Evolutionary conservation across 2,797 vertebrate genomes (phyloP).

Genomic region (Champsocephalus esox): DNA sequence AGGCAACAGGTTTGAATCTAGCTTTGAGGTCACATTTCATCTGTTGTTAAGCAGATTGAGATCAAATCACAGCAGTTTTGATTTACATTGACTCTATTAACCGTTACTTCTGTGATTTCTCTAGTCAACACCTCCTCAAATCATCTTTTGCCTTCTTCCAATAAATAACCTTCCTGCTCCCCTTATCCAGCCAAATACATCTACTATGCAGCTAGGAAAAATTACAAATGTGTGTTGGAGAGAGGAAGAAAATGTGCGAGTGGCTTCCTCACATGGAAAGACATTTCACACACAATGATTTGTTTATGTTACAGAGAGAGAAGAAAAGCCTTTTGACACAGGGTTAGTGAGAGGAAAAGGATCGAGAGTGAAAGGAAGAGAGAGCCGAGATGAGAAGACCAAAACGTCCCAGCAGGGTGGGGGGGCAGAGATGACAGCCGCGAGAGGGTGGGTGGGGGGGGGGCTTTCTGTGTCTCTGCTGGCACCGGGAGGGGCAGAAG

Average conservation of each 20-base stretch:
- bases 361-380: constrained; percentile 37
- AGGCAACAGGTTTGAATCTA: constrained; percentile 63
- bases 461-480: constrained; percentile 71
- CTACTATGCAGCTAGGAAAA: constrained; percentile 48
- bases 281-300: constrained; percentile 58
- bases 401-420: constrained; percentile 75
- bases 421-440: constrained; percentile 71
- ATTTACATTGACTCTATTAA: constrained; percentile 15
- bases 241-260: constrained; percentile 48
- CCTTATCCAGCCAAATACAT: constrained; percentile 41
- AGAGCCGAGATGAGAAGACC: constrained; percentile 65
- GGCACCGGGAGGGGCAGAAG: constrained; percentile 82
- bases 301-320: constrained; percentile 37
- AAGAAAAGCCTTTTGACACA: constrained; percentile 38
- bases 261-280: constrained; percentile 52
- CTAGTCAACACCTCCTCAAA: constrained; percentile 17
- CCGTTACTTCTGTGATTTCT: constrained; percentile 35
- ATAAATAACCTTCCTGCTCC: constrained; percentile 28
- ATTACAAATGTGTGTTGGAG: constrained; percentile 44
- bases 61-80: constrained; percentile 44
- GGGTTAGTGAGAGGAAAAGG: constrained; percentile 68
- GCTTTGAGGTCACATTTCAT: constrained; percentile 41
- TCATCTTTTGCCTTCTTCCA: constrained; percentile 27
- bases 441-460: constrained; percentile 6
- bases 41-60: constrained; percentile 31